These are phyloP conservation scores for Gadopsis bispinosus DNA, from an alignment of 2,797 vertebrate species.

Conservation along the genomic window DNA sequence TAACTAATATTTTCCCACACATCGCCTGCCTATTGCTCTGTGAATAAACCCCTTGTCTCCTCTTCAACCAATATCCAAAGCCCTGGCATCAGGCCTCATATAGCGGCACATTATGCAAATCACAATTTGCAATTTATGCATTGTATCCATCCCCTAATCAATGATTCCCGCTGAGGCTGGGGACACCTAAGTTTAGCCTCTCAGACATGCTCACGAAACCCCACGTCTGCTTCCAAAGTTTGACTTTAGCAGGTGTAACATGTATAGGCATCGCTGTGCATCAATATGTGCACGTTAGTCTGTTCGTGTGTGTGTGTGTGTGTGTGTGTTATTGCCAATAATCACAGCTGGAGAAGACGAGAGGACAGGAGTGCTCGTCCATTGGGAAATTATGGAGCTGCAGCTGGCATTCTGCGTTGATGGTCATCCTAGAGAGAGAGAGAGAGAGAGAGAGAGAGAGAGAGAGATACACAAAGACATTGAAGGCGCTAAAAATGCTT, in stretches of 20 bases:
- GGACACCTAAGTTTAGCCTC: neutral
- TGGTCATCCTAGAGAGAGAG: constrained; percentile 89
- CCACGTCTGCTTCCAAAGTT: neutral
- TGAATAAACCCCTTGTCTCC: neutral
- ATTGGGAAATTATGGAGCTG: constrained; percentile 97
- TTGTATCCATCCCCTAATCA: constrained; percentile 2
- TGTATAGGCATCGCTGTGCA: neutral
- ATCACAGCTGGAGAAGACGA: constrained; percentile 97
- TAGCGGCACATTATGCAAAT: neutral
- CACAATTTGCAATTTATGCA: no score
- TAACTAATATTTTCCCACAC: neutral
- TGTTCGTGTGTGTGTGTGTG: constrained; percentile 35
- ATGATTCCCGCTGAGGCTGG: constrained; percentile 15
- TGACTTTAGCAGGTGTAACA: neutral
- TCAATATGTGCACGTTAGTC: neutral
- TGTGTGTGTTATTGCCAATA: constrained; percentile 57
- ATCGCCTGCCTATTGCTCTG: neutral
- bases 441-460: constrained; percentile 9
- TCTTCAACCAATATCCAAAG: neutral
- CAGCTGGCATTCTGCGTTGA: constrained; percentile 94
- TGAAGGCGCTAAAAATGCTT: neutral
- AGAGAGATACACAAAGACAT: constrained; percentile 36
- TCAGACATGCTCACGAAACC: neutral
- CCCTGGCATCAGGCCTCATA: neutral
- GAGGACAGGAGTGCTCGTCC: constrained; percentile 95